phyloP scores from a whole-genome alignment of 2,113 vertebrate genomes.

The Prochilodus magdalenae region DNA sequence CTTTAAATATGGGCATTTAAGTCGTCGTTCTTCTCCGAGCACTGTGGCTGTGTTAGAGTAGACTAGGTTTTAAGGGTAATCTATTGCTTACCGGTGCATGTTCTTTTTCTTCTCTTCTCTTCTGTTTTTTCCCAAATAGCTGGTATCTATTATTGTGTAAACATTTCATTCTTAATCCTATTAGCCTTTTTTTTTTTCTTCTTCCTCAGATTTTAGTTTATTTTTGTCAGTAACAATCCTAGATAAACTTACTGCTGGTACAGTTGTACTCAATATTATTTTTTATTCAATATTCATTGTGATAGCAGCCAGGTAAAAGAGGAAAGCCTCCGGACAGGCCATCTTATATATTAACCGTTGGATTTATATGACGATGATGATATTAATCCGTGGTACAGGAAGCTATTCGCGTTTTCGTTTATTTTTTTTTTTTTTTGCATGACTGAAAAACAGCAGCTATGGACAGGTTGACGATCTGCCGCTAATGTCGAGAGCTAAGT shows the following conservation, averaged over 20 bases:
- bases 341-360: slow-evolving; percentile 52
- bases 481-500: slow-evolving; percentile 40
- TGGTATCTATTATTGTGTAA: slow-evolving; percentile 98
- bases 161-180: slow-evolving; percentile 89
- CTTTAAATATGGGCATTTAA: slow-evolving; percentile 77
- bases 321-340: slow-evolving; percentile 87
- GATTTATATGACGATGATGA: slow-evolving; percentile 65
- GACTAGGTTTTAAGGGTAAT: slow-evolving; percentile 82
- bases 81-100: slow-evolving; percentile 88
- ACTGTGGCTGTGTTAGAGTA: slow-evolving; percentile 84
- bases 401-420: slow-evolving; percentile 64
- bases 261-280: slow-evolving; percentile 92
- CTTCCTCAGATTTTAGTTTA: slow-evolving; percentile 81
- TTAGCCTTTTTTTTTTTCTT: slow-evolving; percentile 74
- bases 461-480: slow-evolving; percentile 64
- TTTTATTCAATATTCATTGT: slow-evolving; percentile 83
- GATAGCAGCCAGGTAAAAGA: slow-evolving; percentile 75
- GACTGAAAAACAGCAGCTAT: slow-evolving; percentile 66
- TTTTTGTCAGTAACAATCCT: slow-evolving; percentile 89
- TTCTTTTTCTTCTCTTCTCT: slow-evolving; percentile 62
- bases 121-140: slow-evolving; percentile 86
- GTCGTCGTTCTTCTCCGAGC: slow-evolving; percentile 64
- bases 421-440: slow-evolving; percentile 50
- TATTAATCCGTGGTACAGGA: slow-evolving; percentile 77
- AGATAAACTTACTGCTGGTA: slow-evolving; percentile 98